phyloP scores from a whole-genome alignment of 2,113 vertebrate species.

The Aegithalos caudatus region DNA sequence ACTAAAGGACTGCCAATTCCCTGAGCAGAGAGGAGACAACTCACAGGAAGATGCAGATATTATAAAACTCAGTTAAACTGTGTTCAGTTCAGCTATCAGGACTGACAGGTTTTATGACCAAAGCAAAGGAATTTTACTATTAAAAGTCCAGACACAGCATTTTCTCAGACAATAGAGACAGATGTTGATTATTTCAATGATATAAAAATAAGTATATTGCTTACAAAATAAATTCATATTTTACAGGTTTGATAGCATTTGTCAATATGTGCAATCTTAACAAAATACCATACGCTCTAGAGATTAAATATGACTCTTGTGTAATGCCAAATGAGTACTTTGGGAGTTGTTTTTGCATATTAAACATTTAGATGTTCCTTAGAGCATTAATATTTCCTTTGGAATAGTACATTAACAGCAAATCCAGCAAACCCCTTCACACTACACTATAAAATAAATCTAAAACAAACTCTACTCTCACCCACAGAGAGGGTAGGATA shows the following conservation, averaged over 20 bases:
- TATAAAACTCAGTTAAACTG: background rate
- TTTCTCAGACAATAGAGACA: background rate
- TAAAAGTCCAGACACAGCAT: background rate
- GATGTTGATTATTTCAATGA: background rate
- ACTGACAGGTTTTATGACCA: background rate
- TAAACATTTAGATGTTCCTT: background rate
- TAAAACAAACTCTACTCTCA: background rate
- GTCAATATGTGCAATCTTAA: background rate
- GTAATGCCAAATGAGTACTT: background rate
- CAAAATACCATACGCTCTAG: background rate
- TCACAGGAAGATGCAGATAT: background rate
- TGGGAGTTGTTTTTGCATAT: background rate
- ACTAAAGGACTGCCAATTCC: background rate
- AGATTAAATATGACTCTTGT: background rate
- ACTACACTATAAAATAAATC: background rate
- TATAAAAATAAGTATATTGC: background rate
- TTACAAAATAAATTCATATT: background rate
- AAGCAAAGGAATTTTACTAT: background rate
- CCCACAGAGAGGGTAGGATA: background rate
- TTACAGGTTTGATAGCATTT: background rate
- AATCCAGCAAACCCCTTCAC: background rate
- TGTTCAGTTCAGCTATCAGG: background rate
- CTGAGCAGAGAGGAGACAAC: background rate
- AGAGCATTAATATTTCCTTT: constrained; percentile 1
- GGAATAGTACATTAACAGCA: background rate